These are phyloP conservation scores for Coreoperca whiteheadi DNA, from an alignment of 2,113 vertebrate genomes.

Conservation along the genomic window DNA sequence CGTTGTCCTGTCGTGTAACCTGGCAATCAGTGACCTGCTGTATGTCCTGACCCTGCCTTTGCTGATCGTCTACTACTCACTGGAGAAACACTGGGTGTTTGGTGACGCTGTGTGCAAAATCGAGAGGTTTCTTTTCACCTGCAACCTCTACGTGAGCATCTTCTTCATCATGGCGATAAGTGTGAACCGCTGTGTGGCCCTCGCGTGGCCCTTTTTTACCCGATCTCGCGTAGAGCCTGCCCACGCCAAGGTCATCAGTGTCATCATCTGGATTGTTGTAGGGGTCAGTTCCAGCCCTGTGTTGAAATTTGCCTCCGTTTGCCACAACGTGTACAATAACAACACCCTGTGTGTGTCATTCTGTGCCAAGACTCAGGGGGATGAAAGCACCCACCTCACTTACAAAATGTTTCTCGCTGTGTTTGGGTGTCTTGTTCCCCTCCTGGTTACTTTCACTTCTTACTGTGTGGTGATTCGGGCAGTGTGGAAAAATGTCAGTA, in stretches of 20 bases:
- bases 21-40: conserved; percentile 87
- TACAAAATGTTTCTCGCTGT: conserved; percentile 80
- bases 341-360: conserved; percentile 48
- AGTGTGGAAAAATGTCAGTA: conserved; percentile 76
- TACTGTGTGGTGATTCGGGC: conserved; percentile 79
- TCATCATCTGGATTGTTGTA: conserved; percentile 77
- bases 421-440: conserved; percentile 85
- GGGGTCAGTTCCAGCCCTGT: conserved; percentile 79
- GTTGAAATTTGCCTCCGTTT: conserved; percentile 76
- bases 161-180: conserved; percentile 89
- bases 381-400: neutral
- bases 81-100: conserved; percentile 81
- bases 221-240: conserved; percentile 70
- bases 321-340: fast-evolving
- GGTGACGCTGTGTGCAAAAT: conserved; percentile 77
- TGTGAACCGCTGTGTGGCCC: conserved; percentile 85
- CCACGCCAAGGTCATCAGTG: conserved; percentile 79
- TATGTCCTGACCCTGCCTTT: conserved; percentile 86
- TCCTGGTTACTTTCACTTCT: conserved; percentile 83
- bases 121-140: conserved; percentile 87
- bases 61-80: conserved; percentile 81
- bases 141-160: conserved; percentile 86
- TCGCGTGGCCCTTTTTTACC: conserved; percentile 84
- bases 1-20: conserved; percentile 85
- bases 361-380: fast-evolving